phyloP scores from a whole-genome alignment of 1,140 invertebrate species.

The Pseudomyrmex gracilis region DNA sequence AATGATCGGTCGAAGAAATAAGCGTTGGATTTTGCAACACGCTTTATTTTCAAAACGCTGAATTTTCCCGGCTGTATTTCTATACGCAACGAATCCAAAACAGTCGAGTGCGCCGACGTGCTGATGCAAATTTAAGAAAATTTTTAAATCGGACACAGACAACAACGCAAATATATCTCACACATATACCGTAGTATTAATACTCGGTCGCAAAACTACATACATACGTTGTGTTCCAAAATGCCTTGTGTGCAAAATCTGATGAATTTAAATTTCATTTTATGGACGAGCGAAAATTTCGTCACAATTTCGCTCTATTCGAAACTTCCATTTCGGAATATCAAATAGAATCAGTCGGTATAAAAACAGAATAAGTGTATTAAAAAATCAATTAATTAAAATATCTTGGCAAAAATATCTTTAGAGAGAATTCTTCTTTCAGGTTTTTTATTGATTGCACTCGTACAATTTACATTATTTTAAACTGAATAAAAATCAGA shows the following conservation, averaged over 20 bases:
- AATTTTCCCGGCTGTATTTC: not conserved
- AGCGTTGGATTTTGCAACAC: constrained; percentile 6
- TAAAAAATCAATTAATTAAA: not conserved
- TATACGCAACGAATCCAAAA: not conserved
- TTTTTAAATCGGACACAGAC: not conserved
- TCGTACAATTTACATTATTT: too few species aligned
- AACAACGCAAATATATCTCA: not conserved
- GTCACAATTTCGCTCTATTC: not conserved
- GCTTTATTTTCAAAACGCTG: constrained; percentile 16
- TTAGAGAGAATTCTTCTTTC: not conserved
- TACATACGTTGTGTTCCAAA: not conserved
- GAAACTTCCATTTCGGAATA: not conserved
- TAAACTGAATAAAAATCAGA: too few species aligned
- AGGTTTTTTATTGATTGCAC: too few species aligned
- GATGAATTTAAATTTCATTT: constrained; percentile 13
- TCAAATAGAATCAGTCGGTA: not conserved
- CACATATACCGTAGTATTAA: not conserved
- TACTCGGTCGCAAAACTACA: not conserved
- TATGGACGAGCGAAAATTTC: not conserved
- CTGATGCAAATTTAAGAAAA: not conserved
- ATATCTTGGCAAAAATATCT: not conserved
- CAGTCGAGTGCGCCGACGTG: too few species aligned
- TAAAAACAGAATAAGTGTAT: not conserved
- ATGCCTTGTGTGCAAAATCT: not conserved
- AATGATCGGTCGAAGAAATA: constrained; percentile 30